phyloP scores from a whole-genome alignment of 1,140 invertebrate genomes.

The Pygmarrhopalites habei region DNA sequence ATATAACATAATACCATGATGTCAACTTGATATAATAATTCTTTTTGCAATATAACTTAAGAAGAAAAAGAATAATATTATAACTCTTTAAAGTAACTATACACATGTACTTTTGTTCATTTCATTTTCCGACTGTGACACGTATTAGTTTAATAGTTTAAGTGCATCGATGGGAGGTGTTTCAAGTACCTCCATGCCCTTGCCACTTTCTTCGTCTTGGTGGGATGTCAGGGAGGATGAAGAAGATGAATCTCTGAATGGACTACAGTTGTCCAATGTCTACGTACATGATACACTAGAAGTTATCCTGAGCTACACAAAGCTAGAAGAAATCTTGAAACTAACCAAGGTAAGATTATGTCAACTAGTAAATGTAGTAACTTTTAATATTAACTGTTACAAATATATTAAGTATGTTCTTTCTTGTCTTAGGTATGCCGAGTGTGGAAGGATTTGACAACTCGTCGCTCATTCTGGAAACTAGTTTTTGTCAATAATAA shows the following conservation, averaged over 20 bases:
- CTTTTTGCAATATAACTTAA: too few relatives aligned
- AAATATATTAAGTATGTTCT: neutral
- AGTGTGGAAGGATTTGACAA: neutral
- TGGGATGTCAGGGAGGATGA: neutral
- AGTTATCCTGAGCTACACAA: neutral
- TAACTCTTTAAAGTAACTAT: too few relatives aligned
- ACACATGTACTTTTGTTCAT: too few relatives aligned
- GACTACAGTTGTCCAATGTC: neutral
- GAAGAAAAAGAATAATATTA: too few relatives aligned
- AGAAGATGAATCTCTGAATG: neutral
- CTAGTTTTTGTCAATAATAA: neutral
- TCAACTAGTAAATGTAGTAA: neutral
- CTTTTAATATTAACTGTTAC: neutral
- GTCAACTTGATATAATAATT: too few relatives aligned
- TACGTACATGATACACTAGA: neutral
- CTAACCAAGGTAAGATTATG: neutral
- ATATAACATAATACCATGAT: too few relatives aligned
- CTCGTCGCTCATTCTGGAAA: conserved; percentile 6
- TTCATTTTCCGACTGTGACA: too few relatives aligned
- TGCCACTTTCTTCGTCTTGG: neutral
- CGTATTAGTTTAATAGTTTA: too few relatives aligned
- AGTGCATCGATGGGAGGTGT: too few relatives aligned
- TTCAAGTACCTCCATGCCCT: too few relatives aligned
- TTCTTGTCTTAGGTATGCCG: neutral
- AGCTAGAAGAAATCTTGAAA: neutral